Percentiles rank a stretch among this genome's conserved stretches.
Conservation (phyloP, 2,113 vertebrate species). For the Scortum barcoo region DNA sequence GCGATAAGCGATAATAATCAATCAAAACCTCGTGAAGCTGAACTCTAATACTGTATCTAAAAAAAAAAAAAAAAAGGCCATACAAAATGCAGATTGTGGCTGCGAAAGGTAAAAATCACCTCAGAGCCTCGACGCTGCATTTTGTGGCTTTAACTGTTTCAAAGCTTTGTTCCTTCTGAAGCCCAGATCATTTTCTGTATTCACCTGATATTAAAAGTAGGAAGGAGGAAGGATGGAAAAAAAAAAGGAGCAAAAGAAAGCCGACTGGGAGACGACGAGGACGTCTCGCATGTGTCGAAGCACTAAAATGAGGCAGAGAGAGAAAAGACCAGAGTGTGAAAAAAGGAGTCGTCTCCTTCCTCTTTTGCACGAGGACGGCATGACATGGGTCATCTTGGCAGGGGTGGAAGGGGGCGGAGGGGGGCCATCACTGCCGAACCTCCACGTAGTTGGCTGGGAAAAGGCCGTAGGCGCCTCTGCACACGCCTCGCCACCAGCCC, state of each 20-base stretch:
- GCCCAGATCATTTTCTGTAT: constrained; percentile 2
- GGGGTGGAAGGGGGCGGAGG: no score
- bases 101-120: not conserved
- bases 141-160: not conserved
- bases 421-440: constrained; percentile 87
- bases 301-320: constrained; percentile 44
- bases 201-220: not conserved
- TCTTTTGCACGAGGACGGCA: not conserved
- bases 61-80: not conserved
- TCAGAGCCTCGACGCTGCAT: not conserved
- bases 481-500: constrained; percentile 97
- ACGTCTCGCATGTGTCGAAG: constrained; percentile 58
- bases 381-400: not conserved
- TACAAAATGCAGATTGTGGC: not conserved
- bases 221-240: not conserved
- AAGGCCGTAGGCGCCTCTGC: constrained; percentile 92
- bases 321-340: not conserved
- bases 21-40: not conserved
- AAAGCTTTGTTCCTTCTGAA: not conserved
- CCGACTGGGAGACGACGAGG: constrained; percentile 56
- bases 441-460: constrained; percentile 99
- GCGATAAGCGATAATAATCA: not conserved
- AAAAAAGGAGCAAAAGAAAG: constrained; percentile 1
- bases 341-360: constrained; percentile 34
- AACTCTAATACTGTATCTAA: not conserved